Percentiles rank a stretch among this genome's conserved stretches.
Conservation (phyloP, 1,140 invertebrate species). For the Drosophila grimshawi region DNA sequence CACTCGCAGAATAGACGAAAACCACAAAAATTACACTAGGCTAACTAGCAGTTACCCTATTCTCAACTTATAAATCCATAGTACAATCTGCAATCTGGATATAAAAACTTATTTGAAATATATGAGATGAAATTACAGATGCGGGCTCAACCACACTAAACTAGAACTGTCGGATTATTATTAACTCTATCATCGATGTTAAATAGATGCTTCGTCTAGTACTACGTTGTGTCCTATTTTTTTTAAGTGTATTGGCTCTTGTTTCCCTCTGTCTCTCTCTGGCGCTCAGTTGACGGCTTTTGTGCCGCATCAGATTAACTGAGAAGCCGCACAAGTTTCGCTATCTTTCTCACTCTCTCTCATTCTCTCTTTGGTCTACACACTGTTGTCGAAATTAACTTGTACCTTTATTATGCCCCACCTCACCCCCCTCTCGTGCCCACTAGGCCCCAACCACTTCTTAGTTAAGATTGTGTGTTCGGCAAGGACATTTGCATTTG, state of each 20-base stretch:
- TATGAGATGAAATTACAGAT: too few species aligned
- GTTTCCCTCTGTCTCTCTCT: not conserved
- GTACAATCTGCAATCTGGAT: too few species aligned
- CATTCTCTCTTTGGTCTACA: slow-evolving; percentile 8
- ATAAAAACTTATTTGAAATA: too few species aligned
- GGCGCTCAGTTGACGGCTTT: slow-evolving; percentile 3
- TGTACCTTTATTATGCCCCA: slow-evolving; percentile 30
- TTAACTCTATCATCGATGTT: too few species aligned
- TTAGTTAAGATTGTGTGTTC: too few species aligned
- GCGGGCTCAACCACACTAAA: too few species aligned
- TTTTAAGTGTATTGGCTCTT: not conserved
- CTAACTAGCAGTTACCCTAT: too few species aligned
- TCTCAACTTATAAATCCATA: too few species aligned
- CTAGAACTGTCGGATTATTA: too few species aligned
- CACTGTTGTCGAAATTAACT: slow-evolving; percentile 67
- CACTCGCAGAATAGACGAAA: not conserved
- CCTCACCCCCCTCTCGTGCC: not conserved
- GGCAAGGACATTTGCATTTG: too few species aligned
- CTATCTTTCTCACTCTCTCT: not conserved
- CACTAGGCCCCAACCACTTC: not conserved
- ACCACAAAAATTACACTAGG: too few species aligned
- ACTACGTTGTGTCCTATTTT: not conserved
- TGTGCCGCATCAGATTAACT: slow-evolving; percentile 29
- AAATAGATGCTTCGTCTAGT: too few species aligned
- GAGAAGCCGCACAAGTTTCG: slow-evolving; percentile 62